These are phyloP conservation scores for Anseranas semipalmata DNA, from an alignment of 2,113 vertebrate species.

Conservation along the genomic window DNA sequence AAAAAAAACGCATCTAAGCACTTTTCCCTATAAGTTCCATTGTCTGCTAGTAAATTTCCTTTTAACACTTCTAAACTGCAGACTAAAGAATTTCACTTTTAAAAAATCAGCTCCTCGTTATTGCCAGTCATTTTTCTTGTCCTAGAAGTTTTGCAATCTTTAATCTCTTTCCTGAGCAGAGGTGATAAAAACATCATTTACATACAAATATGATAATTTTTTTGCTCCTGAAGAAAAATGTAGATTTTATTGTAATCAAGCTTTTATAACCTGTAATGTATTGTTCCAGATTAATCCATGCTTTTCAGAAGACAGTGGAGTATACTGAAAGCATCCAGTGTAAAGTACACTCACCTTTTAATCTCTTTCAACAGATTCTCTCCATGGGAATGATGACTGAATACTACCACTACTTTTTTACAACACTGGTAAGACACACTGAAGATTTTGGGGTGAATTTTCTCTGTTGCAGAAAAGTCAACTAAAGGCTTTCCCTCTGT, in stretches of 20 bases:
- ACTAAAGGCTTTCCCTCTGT: background rate
- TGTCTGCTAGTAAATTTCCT: background rate
- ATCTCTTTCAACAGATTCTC: slow-evolving; percentile 83
- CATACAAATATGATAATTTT: background rate
- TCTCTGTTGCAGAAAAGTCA: background rate
- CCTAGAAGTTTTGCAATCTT: background rate
- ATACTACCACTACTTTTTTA: slow-evolving; percentile 99
- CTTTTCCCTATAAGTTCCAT: background rate
- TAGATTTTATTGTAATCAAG: background rate
- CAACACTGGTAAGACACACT: slow-evolving; percentile 88
- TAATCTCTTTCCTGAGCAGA: background rate
- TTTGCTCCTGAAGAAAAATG: background rate
- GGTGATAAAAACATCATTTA: background rate
- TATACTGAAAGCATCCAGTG: background rate
- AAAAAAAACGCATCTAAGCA: background rate
- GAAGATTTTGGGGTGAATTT: background rate
- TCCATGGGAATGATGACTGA: slow-evolving; percentile 99
- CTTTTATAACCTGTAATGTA: background rate
- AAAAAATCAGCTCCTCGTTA: background rate
- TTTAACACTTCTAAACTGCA: background rate
- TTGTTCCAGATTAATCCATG: background rate
- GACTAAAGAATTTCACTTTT: background rate
- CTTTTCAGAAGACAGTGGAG: background rate
- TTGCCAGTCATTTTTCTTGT: background rate
- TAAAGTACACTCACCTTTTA: background rate